These are phyloP conservation scores for Diglossa brunneiventris DNA, from an alignment of 2,113 vertebrate species.

Conservation along the genomic window DNA sequence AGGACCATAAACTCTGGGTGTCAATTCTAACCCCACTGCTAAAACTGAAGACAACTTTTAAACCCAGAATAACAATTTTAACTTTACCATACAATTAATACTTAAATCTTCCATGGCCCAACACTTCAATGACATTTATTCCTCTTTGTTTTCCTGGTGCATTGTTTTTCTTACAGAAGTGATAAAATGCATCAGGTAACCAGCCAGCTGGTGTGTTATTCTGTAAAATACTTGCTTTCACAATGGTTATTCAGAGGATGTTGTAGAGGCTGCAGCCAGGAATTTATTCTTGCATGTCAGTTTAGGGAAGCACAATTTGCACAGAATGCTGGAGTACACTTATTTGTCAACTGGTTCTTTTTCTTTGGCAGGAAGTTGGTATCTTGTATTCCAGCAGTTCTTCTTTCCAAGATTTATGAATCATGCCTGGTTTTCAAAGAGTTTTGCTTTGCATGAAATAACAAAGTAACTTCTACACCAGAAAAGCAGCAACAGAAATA, in stretches of 20 bases:
- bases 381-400: background rate
- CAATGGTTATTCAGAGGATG: background rate
- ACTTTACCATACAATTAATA: background rate
- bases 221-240: background rate
- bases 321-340: background rate
- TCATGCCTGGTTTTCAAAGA: background rate
- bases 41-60: background rate
- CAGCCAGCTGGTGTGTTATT: background rate
- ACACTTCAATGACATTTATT: background rate
- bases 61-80: background rate
- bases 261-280: background rate
- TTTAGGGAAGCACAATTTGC: background rate
- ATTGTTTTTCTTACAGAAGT: background rate
- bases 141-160: background rate
- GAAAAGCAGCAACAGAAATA: background rate
- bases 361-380: constrained; percentile 3
- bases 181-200: background rate
- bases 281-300: background rate
- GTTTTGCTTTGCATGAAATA: constrained; percentile 11
- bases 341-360: background rate
- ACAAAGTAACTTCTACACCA: background rate
- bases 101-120: background rate
- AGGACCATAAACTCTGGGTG: background rate
- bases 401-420: background rate
- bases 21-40: background rate